Evolutionary conservation across 2,113 vertebrate species (phyloP).

Genomic region (Forbesichthys papilliferus): DNA sequence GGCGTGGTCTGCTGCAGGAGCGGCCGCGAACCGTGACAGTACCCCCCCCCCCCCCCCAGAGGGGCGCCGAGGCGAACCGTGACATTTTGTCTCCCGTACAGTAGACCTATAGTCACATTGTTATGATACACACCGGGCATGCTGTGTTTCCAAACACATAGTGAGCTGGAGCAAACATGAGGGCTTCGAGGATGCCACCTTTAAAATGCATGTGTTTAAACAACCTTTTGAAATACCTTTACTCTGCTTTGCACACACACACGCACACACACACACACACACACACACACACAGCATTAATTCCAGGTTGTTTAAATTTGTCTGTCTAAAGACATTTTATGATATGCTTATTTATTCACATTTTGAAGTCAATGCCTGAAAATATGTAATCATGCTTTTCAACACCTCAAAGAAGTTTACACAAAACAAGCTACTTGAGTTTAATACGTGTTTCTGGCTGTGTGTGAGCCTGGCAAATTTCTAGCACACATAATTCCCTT

Average conservation of each 20-base stretch:
- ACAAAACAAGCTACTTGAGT: not conserved
- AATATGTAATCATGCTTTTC: slow-evolving; percentile 6
- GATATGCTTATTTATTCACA: not conserved
- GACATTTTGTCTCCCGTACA: no score
- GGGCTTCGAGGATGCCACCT: no score
- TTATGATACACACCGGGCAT: not conserved
- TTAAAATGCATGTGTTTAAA: no score
- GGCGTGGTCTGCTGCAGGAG: no score
- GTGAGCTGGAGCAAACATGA: no score
- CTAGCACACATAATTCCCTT: not conserved
- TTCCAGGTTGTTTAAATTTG: not conserved
- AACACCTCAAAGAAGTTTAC: not conserved
- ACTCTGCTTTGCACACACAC: not conserved
- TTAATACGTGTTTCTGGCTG: not conserved
- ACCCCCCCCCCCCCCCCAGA: no score
- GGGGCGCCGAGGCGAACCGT: no score
- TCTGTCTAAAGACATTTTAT: not conserved
- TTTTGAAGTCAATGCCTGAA: not conserved
- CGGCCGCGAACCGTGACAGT: no score
- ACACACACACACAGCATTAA: not conserved
- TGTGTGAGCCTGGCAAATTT: not conserved
- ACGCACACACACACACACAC: not conserved
- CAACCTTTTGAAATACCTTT: not conserved
- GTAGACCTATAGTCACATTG: no score
- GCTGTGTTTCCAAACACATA: not conserved